Evolutionary conservation across 2,797 vertebrate genomes (phyloP).

Genomic region (Echeneis naucrates): DNA sequence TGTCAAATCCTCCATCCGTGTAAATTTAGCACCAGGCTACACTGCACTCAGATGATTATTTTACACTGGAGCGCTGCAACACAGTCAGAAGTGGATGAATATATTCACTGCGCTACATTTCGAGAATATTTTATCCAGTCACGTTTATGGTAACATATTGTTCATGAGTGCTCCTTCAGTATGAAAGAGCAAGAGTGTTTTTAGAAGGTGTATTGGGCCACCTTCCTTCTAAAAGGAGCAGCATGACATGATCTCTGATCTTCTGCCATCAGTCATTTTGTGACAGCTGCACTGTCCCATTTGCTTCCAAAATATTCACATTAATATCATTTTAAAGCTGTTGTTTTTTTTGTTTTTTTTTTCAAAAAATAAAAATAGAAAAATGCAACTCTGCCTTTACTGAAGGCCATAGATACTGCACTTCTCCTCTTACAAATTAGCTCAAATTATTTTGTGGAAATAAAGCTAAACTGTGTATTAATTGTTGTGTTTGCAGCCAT

Average conservation of each 20-base stretch:
- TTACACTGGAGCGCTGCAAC: conserved; percentile 4
- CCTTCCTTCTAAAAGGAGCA: not conserved
- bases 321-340: not conserved
- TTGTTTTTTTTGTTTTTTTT: too few relatives aligned
- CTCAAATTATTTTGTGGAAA: too few relatives aligned
- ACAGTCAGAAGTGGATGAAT: not conserved
- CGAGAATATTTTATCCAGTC: not conserved
- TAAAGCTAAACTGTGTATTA: not conserved
- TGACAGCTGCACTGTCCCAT: not conserved
- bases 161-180: not conserved
- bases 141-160: not conserved
- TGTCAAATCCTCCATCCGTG: conserved; percentile 47
- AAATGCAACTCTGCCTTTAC: too few relatives aligned
- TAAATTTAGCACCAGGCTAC: conserved; percentile 23
- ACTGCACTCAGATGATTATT: conserved; percentile 40
- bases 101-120: not conserved
- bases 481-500: conserved; percentile 47
- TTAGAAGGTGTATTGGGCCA: not conserved
- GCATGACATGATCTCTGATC: not conserved
- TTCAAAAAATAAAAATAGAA: too few relatives aligned
- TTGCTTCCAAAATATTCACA: not conserved
- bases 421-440: too few relatives aligned
- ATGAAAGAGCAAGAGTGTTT: too few relatives aligned
- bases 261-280: not conserved
- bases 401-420: too few relatives aligned